A percentile compares a stretch with the other conserved stretches of the same genome.
Evolutionary conservation across 2,113 vertebrate genomes (phyloP).

Genomic region (Petaurus breviceps): DNA sequence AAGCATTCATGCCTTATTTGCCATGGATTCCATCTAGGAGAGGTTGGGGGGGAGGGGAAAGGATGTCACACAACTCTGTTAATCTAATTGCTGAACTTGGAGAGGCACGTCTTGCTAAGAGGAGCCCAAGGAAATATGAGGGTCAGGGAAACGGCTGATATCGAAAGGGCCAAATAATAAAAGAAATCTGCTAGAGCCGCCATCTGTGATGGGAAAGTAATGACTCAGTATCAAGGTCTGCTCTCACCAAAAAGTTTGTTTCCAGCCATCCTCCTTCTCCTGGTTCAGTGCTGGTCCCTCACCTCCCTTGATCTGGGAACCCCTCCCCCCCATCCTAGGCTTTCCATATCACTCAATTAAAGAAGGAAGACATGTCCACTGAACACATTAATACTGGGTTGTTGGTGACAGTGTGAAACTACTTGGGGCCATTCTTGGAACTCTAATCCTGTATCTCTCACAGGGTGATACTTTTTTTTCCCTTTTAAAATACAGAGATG

Average conservation of each 20-base stretch:
- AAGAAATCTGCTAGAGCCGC: not conserved
- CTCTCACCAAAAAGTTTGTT: not conserved
- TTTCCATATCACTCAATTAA: not conserved
- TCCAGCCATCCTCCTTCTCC: not conserved
- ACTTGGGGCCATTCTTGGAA: not conserved
- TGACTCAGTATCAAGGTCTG: not conserved
- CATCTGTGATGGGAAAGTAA: not conserved
- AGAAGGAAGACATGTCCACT: not conserved
- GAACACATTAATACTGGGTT: not conserved
- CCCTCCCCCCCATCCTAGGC: not conserved
- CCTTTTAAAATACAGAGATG: not conserved
- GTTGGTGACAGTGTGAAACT: not conserved
- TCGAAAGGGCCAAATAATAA: not conserved
- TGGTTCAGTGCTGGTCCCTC: not conserved
- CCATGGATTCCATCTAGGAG: not conserved
- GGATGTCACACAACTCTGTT: not conserved
- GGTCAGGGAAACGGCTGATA: not conserved
- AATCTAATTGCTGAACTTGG: not conserved
- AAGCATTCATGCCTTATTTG: not conserved
- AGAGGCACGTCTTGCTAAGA: not conserved
- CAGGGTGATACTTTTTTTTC: not conserved
- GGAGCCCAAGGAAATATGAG: not conserved
- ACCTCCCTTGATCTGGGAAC: not conserved
- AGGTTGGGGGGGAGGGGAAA: not conserved
- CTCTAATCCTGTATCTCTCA: not conserved